phyloP scores from a whole-genome alignment of 2,797 vertebrate genomes.

The Australoheros facetus region DNA sequence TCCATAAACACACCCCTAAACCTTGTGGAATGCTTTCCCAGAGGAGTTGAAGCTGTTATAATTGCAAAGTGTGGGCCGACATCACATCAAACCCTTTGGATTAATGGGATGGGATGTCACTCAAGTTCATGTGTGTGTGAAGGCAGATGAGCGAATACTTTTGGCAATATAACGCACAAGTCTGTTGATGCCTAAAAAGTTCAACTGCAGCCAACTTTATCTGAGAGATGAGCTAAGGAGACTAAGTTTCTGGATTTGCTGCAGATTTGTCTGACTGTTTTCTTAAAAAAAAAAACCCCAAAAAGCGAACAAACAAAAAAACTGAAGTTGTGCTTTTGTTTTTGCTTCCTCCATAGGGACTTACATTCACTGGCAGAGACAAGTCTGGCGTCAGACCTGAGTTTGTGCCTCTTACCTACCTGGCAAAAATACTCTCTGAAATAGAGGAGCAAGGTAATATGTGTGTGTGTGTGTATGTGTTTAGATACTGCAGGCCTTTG shows the following conservation, averaged over 20 bases:
- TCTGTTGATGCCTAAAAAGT: neutral
- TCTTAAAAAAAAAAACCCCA: neutral
- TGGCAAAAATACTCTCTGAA: conserved; percentile 75
- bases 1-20: no score
- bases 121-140: no score
- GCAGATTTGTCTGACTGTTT: conserved; percentile 42
- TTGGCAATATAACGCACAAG: neutral
- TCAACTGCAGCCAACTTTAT: conserved; percentile 21
- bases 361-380: conserved; percentile 57
- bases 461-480: conserved; percentile 7
- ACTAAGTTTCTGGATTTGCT: conserved; percentile 26
- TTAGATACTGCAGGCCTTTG: conserved; percentile 23
- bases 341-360: conserved; percentile 62
- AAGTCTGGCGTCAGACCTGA: conserved; percentile 68
- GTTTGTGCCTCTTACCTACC: conserved; percentile 78
- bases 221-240: conserved; percentile 6
- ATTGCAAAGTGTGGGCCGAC: no score
- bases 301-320: neutral
- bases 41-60: no score
- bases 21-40: no score
- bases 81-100: no score
- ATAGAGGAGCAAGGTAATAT: conserved; percentile 75
- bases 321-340: conserved; percentile 27
- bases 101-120: no score
- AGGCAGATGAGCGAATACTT: no score